Base-by-base conservation (phyloP, 2,113 vertebrate genomes). In the Chaenogobius annularis region DNA sequence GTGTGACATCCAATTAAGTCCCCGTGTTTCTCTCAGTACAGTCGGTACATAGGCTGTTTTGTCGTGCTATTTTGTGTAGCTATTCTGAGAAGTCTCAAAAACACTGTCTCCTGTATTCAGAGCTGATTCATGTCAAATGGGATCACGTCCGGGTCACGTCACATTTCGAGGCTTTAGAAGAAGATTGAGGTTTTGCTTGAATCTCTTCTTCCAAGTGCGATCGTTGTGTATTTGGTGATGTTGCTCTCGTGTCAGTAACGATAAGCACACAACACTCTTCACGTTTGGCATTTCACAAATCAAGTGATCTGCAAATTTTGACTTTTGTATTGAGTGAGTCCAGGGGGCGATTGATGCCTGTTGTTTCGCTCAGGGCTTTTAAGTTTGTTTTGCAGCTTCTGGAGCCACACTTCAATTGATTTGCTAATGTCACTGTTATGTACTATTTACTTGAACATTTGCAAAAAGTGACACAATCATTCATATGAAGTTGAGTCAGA, bases 1-100 rank as follows among this genome's bases (percentile, higher is more conserved):
- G 85, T 84, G 87, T 86, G 87, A 89, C 87, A 91, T 91, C 86
- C 87, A 91, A 91, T 92, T 88, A 90, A 87, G 87, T 83, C 74
- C 64, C 31, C 69, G 78, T 68, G 82, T 89, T 87, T 87, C 23
- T 54, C 74, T 80, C 55, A 13, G 81, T 75, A 74, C 80, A 73
- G 83, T 80, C 72, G 75, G 66, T 78, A 79, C 72, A 74, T 79
- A 82, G 77, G 63, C 40, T 76, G 76, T 52, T 70, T 71, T 71
- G 74, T 73, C 75, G 79, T 66, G 69, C 75, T 69, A 85, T 83
- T 75, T n/a, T 40, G 5, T 40, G 71, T 48, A 43, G 64, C 80
- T 88, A 44, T 76, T 84, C 69, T 19, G 20, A 75, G 65, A 13
- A 66, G 69, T 69, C 71, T 70, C 26, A 65, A 52, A 74, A 66